Evolutionary conservation across 1,140 invertebrate genomes (phyloP), one percentile per base, ranked within the genome.

Genomic region (Probaryconus sp.): DNA sequence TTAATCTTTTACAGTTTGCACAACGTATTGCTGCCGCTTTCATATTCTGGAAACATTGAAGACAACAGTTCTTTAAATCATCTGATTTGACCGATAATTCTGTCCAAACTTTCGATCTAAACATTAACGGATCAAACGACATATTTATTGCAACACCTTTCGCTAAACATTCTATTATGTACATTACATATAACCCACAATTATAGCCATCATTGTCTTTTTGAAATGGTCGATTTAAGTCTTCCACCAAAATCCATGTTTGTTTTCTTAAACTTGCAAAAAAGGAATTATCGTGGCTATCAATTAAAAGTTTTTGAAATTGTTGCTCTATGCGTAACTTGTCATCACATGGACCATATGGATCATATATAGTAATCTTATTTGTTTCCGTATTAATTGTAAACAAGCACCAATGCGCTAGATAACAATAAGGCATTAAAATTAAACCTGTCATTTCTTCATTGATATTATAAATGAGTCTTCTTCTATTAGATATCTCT

Each of bases 341-440:
- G 20, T 68, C 42, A 10, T n/a, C 11, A 28, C 17, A 33, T 38
- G 9, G 0, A 6, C 26, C 55, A 24, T 65, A 71, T 11, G 73
- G 73, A 61, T 76, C 67, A 30, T 64, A 48, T 11, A 70, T 2
- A 5, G 16, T 56, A 21, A 75, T 6, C 7, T 7, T 30, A 24
- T 40, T 13, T 16, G 40, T 26, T 20, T 70, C 17, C 16, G 42
- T 43, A 24, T 76, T 21, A 0, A 67, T 33, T n/a, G 43, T 20
- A 5, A 67, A 16, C n/a, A 76, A 33, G 18, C 51, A 35, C 58
- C 65, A 76, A 43, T 76, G 67, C 1, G 18, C 21, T 4, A 11
- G 3, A 16, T 47, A 45, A 5, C 50, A 6, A 24, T 51, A 76
- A 6, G 73, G 67, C 17, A 76, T 28, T 14, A 76, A 56, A 2